Conservation (phyloP, 2,113 vertebrate genomes). For the Scomber scombrus region DNA sequence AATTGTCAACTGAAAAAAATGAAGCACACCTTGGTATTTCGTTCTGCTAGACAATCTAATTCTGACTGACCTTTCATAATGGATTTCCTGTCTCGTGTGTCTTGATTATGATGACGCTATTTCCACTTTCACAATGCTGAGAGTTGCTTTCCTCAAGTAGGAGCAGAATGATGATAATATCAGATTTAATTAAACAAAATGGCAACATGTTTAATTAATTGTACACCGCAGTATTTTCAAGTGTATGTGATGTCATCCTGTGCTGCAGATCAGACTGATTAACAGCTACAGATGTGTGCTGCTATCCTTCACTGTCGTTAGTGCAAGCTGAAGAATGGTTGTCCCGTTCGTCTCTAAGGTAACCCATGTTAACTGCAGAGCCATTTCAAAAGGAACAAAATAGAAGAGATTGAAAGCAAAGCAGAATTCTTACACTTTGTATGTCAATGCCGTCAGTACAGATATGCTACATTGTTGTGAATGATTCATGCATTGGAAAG, state of each 20-base stretch:
- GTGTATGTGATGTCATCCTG: background rate
- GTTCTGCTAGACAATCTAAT: background rate
- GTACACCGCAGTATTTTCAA: background rate
- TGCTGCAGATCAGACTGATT: background rate
- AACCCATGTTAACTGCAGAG: background rate
- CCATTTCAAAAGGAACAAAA: background rate
- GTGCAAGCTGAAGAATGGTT: background rate
- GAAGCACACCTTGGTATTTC: background rate
- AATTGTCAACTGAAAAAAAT: conserved; percentile 18
- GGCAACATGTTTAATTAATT: conserved; percentile 17
- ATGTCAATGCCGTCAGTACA: background rate
- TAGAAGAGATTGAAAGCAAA: background rate
- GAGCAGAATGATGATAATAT: conserved; percentile 10
- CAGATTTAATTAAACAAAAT: conserved; percentile 36
- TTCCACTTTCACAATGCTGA: conserved; percentile 10
- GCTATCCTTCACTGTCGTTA: too few species aligned
- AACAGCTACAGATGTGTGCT: background rate
- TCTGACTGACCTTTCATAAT: conserved; percentile 37
- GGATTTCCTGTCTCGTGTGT: background rate
- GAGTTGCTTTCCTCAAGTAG: background rate
- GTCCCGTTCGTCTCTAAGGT: conserved; percentile 2
- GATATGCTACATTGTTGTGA: background rate
- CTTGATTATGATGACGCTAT: background rate
- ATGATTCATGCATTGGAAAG: conserved; percentile 32
- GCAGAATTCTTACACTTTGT: background rate